phyloP scores from a whole-genome alignment of 2,888 invertebrate species.

The Alcis repandata region DNA sequence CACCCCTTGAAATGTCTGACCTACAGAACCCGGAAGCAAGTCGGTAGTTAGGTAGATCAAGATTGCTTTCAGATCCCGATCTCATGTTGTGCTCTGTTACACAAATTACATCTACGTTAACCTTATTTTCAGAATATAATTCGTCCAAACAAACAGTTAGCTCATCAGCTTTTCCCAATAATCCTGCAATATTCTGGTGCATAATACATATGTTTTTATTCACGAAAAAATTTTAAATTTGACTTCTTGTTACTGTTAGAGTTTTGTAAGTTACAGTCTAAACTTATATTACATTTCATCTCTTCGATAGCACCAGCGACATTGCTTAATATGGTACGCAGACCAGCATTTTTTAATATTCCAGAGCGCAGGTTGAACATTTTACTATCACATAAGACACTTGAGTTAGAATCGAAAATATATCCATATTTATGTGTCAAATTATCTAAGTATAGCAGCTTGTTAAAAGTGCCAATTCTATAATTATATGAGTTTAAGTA shows the following conservation, averaged over 20 bases:
- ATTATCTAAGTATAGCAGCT: background rate
- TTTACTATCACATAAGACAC: background rate
- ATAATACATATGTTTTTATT: constrained; percentile 7
- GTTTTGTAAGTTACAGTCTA: background rate
- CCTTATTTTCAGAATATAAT: background rate
- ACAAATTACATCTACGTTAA: constrained; percentile 10
- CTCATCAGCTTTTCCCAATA: constrained; percentile 1
- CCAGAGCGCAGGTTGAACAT: background rate
- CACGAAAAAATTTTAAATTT: constrained; percentile 8
- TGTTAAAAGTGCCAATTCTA: background rate
- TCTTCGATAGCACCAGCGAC: background rate
- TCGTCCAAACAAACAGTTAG: constrained; percentile 6
- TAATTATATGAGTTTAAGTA: background rate
- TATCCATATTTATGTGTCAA: background rate
- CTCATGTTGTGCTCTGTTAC: constrained; percentile 12
- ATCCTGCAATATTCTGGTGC: constrained; percentile 18
- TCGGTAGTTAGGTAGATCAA: constrained; percentile 3
- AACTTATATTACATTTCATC: background rate
- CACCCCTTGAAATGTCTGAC: constrained; percentile 18
- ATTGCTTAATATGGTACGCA: background rate
- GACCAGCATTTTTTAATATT: background rate
- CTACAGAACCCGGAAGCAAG: constrained; percentile 20
- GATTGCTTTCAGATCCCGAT: background rate
- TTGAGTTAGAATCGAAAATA: background rate
- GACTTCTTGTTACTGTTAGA: background rate